Evolutionary conservation across 2,113 vertebrate species (phyloP).

Genomic region (Tapirus terrestris): DNA sequence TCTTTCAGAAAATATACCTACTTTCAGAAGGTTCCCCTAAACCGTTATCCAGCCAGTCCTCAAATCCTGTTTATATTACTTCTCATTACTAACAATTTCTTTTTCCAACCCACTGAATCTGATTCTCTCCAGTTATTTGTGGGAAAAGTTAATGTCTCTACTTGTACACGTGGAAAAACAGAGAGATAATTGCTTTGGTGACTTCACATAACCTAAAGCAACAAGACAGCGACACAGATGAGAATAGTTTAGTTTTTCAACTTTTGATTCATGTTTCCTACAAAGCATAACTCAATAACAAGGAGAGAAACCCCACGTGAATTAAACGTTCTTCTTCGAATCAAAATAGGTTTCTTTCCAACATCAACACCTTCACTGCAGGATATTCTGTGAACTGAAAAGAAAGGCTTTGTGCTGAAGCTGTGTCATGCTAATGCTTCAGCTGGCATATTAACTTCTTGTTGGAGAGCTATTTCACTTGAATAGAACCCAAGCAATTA

Average conservation of each 20-base stretch:
- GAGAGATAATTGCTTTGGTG: slow-evolving; percentile 55
- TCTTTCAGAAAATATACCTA: background rate
- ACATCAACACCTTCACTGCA: slow-evolving; percentile 42
- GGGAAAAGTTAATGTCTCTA: background rate
- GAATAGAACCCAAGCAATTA: slow-evolving; percentile 46
- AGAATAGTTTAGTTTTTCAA: slow-evolving; percentile 43
- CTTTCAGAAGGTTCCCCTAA: background rate
- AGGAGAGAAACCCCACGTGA: background rate
- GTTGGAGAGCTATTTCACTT: slow-evolving; percentile 49
- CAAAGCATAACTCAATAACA: slow-evolving; percentile 18
- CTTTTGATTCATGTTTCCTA: slow-evolving; percentile 36
- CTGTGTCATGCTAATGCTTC: background rate
- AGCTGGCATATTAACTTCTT: slow-evolving; percentile 48
- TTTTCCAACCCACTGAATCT: background rate
- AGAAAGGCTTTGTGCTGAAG: slow-evolving; percentile 16
- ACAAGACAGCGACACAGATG: background rate
- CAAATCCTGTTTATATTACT: background rate
- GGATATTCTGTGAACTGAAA: slow-evolving; percentile 49
- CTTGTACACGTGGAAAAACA: background rate
- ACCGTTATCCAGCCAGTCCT: background rate
- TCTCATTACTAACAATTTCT: background rate
- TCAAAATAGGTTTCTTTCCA: slow-evolving; percentile 21
- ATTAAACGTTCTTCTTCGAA: slow-evolving; percentile 65
- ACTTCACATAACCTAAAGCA: slow-evolving; percentile 19
- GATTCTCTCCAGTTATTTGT: background rate